A percentile compares a stretch with the other conserved stretches of the same genome.
phyloP scores from a whole-genome alignment of 2,797 vertebrate species.

The Artibeus lituratus region DNA sequence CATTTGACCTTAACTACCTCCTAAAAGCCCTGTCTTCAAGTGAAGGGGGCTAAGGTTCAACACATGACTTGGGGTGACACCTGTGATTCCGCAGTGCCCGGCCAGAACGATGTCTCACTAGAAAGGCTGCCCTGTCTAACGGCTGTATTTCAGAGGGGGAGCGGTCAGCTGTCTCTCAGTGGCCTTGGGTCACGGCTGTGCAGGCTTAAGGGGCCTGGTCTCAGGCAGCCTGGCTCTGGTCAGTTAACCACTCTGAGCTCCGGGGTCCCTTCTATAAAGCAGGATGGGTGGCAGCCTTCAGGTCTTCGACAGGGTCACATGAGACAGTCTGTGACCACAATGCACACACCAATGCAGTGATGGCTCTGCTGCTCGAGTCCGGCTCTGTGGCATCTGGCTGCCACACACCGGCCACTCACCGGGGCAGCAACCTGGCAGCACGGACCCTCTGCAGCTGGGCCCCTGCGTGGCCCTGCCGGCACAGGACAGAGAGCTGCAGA shows the following conservation, averaged over 20 bases:
- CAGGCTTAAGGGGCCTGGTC: neutral
- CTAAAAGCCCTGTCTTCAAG: neutral
- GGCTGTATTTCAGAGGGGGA: neutral
- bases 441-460: too few species aligned
- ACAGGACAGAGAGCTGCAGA: constrained; percentile 31
- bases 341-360: neutral
- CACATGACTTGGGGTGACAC: neutral
- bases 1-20: neutral
- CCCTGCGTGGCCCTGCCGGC: too few species aligned
- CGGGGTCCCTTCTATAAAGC: neutral
- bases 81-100: neutral
- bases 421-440: too few species aligned
- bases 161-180: neutral
- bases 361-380: neutral
- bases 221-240: neutral
- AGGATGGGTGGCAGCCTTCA: neutral
- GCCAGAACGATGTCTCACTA: neutral
- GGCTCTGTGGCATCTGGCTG: neutral
- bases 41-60: neutral
- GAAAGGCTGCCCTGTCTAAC: neutral
- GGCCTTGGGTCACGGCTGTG: neutral
- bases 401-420: too few species aligned
- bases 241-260: neutral
- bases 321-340: neutral
- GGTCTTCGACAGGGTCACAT: neutral